Conservation (phyloP, 30 jellyfish, hydroid and myxozoan genomes). For the Cassiopea xamachana region DNA sequence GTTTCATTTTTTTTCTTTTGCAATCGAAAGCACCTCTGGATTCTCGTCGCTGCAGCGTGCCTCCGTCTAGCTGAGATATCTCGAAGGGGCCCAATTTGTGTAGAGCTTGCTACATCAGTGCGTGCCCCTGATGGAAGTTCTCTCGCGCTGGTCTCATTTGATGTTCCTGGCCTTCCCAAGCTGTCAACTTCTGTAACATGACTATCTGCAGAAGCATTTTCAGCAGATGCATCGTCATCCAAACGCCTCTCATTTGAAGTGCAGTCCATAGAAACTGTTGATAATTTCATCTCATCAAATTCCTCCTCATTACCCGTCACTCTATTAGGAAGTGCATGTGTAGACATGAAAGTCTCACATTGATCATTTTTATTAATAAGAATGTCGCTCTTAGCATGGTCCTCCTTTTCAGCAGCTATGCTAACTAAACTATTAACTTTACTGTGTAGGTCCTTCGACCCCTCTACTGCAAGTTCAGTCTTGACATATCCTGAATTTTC, state of each 20-base stretch:
- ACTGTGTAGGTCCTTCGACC: no score
- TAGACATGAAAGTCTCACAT: no score
- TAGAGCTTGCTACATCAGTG: background rate
- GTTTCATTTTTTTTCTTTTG: conserved; percentile 28
- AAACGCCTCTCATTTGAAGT: background rate
- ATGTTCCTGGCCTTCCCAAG: background rate
- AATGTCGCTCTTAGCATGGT: no score
- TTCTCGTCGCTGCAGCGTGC: conserved; percentile 81
- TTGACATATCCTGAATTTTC: no score
- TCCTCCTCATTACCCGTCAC: no score
- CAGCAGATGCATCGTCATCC: background rate
- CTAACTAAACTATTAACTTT: no score
- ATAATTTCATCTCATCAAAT: no score
- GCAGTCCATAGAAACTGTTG: background rate
- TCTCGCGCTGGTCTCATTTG: background rate
- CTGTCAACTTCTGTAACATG: background rate
- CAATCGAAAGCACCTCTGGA: conserved; percentile 66
- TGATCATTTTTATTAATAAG: no score
- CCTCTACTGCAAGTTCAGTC: no score
- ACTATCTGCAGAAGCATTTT: background rate
- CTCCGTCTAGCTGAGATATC: conserved; percentile 5
- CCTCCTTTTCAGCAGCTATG: no score
- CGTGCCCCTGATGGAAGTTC: background rate
- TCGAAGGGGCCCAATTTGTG: conserved; percentile 1
- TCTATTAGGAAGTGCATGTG: no score